Evolutionary conservation across 2,888 invertebrate species (phyloP).

Genomic region (Diaphora mendica): DNA sequence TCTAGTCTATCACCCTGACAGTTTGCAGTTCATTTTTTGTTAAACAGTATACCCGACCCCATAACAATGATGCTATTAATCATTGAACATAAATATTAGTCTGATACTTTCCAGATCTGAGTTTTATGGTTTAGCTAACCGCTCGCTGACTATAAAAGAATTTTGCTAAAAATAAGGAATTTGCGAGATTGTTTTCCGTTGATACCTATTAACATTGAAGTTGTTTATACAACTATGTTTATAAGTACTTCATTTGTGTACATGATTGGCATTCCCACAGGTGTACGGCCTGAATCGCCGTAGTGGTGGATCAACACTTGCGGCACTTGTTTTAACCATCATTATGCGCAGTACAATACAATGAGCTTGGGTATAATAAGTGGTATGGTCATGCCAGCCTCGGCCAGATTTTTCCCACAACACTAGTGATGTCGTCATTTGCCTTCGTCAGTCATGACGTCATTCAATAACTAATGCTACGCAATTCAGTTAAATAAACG

Average conservation of each 20-base stretch:
- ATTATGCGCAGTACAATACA: not conserved
- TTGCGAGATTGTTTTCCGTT: conserved; percentile 57
- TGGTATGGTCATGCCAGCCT: not conserved
- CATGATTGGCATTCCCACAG: not conserved
- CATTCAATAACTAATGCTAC: conserved; percentile 15
- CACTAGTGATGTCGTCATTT: not conserved
- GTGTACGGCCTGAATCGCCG: not conserved
- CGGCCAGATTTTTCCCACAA: not conserved
- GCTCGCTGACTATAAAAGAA: conserved; percentile 67
- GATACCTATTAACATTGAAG: conserved; percentile 18
- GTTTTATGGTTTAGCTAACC: conserved; percentile 75
- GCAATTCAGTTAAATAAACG: conserved; percentile 5
- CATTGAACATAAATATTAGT: conserved; percentile 76
- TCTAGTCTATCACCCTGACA: conserved; percentile 51
- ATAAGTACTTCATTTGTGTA: not conserved
- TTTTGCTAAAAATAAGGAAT: conserved; percentile 67
- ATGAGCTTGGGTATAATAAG: not conserved
- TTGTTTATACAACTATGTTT: conserved; percentile 2
- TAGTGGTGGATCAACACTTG: conserved; percentile 6
- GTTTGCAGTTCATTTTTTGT: conserved; percentile 18
- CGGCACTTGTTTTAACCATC: conserved; percentile 11
- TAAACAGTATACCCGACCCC: conserved; percentile 45
- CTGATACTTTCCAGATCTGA: conserved; percentile 74
- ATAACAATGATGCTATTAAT: conserved; percentile 80
- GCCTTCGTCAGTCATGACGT: conserved; percentile 10